Conservation (phyloP, 2,888 invertebrate species). For the Lamellibrachia satsuma region DNA sequence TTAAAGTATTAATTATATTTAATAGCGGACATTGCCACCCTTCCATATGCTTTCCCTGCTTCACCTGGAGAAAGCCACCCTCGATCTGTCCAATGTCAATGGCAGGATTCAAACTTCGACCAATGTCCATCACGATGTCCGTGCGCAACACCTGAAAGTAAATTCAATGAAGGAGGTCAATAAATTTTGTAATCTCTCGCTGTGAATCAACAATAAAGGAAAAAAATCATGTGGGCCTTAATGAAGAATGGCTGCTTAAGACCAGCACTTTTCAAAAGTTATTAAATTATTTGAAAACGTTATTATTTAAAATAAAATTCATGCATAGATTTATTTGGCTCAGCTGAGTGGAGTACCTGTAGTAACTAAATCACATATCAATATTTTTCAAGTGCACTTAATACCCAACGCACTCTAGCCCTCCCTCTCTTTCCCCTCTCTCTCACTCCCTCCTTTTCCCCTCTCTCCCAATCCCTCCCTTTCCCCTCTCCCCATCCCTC, state of each 20-base stretch:
- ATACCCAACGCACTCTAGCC: no score
- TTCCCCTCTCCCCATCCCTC: neutral
- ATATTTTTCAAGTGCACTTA: no score
- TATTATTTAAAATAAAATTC: no score
- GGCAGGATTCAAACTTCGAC: conserved; percentile 93
- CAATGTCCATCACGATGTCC: conserved; percentile 97
- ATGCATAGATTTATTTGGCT: no score
- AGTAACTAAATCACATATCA: no score
- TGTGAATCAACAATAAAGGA: neutral
- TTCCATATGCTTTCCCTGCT: neutral
- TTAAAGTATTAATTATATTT: neutral
- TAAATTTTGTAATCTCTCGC: neutral
- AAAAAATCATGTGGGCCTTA: neutral
- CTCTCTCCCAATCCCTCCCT: no score
- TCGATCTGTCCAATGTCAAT: conserved; percentile 97
- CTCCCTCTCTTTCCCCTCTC: no score
- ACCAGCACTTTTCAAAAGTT: no score
- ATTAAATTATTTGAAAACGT: no score
- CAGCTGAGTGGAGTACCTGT: no score
- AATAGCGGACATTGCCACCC: neutral
- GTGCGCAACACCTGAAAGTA: conserved; percentile 76
- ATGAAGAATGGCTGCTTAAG: no score
- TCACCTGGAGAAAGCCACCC: conserved; percentile 85
- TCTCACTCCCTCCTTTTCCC: no score
- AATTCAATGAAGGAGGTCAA: neutral